Percentiles rank a stretch among this genome's conserved stretches.
phyloP scores from a whole-genome alignment of 2,888 invertebrate genomes.

The Lasioglossum marginatum region DNA sequence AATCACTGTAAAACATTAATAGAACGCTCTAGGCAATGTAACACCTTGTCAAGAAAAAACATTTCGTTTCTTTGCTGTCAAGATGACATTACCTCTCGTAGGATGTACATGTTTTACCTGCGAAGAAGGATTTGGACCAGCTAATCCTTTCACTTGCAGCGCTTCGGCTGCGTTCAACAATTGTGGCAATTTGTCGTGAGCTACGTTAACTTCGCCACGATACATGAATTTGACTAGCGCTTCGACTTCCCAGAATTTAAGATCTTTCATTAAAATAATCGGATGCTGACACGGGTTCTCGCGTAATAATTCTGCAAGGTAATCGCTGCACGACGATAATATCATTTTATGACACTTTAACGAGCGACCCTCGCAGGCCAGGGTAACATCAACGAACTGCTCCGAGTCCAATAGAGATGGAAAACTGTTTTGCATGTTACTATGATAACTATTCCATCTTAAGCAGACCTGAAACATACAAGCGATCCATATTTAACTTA shows the following conservation, averaged over 20 bases:
- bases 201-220: constrained; percentile 94
- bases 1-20: not conserved
- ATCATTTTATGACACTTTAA: constrained; percentile 95
- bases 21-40: not conserved
- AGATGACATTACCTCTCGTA: not conserved
- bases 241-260: constrained; percentile 93
- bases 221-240: constrained; percentile 96
- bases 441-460: constrained; percentile 93
- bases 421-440: constrained; percentile 91
- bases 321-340: constrained; percentile 93
- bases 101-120: constrained; percentile 69
- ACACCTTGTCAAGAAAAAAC: not conserved
- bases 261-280: constrained; percentile 93
- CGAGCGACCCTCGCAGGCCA: constrained; percentile 94
- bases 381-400: constrained; percentile 94
- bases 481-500: not conserved
- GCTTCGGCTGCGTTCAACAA: constrained; percentile 94
- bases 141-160: constrained; percentile 91
- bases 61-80: not conserved
- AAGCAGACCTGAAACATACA: constrained; percentile 88
- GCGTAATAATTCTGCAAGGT: constrained; percentile 91
- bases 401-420: constrained; percentile 91
- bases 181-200: constrained; percentile 92
- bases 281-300: constrained; percentile 95
- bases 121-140: constrained; percentile 81